Evolutionary conservation across 2,888 invertebrate genomes (phyloP).

Genomic region (Mantis religiosa): DNA sequence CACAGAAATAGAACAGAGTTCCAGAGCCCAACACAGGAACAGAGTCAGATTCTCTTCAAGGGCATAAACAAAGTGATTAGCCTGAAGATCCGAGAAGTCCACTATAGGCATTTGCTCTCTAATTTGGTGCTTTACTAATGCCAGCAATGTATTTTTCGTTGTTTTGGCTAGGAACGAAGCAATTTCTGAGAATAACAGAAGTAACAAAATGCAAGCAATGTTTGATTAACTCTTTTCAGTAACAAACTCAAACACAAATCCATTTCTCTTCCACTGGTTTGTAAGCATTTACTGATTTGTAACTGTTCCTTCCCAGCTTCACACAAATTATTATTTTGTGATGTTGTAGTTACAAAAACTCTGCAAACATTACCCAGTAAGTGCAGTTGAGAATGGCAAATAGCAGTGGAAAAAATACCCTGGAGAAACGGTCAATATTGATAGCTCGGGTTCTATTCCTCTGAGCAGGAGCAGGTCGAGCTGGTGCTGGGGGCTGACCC

Average conservation of each 20-base stretch:
- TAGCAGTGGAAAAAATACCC: slow-evolving; percentile 65
- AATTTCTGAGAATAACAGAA: neutral
- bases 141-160: neutral
- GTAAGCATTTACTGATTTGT: neutral
- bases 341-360: slow-evolving; percentile 42
- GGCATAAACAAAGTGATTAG: neutral
- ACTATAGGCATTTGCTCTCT: neutral
- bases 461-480: slow-evolving; percentile 39
- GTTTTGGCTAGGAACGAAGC: neutral
- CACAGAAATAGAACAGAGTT: neutral
- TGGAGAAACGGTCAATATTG: slow-evolving; percentile 65
- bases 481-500: slow-evolving; percentile 36
- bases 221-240: neutral
- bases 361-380: slow-evolving; percentile 71
- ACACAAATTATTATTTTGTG: neutral
- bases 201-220: neutral
- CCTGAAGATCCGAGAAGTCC: no score
- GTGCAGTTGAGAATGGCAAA: slow-evolving; percentile 64
- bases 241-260: neutral
- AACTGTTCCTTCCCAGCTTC: neutral
- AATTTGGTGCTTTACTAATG: neutral
- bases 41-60: neutral
- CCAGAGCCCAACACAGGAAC: neutral
- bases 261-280: neutral
- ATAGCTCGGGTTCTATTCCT: slow-evolving; percentile 61